Conservation (phyloP, 2,113 vertebrate genomes). For the Formicarius rufipectus region DNA sequence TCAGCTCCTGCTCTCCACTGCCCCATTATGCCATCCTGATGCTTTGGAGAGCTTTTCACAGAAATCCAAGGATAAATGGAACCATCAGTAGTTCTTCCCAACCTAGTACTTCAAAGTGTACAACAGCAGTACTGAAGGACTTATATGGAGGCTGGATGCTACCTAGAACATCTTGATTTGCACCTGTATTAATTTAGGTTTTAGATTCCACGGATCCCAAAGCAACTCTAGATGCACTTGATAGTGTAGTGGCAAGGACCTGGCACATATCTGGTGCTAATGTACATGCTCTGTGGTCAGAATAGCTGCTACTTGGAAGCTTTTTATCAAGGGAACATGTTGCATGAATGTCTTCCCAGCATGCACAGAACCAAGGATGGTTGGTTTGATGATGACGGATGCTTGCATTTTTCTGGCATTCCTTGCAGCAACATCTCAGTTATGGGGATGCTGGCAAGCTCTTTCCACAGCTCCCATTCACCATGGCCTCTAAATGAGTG, state of each 20-base stretch:
- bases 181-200: background rate
- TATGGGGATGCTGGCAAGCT: background rate
- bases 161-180: background rate
- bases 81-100: background rate
- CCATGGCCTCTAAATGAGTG: accelerated
- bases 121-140: background rate
- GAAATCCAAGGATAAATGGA: background rate
- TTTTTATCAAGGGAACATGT: background rate
- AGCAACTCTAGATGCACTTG: background rate
- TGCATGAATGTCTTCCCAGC: accelerated
- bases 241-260: background rate
- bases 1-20: background rate
- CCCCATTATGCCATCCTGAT: background rate
- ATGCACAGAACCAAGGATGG: background rate
- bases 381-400: accelerated
- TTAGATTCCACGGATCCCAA: background rate
- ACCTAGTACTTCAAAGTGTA: background rate
- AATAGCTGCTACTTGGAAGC: background rate
- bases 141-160: background rate
- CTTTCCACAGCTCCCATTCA: background rate
- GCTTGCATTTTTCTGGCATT: accelerated
- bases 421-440: background rate
- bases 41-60: background rate
- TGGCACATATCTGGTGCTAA: background rate
- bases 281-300: background rate